Base-by-base conservation (phyloP, 2,113 vertebrate species). In the Silurus glanis region DNA sequence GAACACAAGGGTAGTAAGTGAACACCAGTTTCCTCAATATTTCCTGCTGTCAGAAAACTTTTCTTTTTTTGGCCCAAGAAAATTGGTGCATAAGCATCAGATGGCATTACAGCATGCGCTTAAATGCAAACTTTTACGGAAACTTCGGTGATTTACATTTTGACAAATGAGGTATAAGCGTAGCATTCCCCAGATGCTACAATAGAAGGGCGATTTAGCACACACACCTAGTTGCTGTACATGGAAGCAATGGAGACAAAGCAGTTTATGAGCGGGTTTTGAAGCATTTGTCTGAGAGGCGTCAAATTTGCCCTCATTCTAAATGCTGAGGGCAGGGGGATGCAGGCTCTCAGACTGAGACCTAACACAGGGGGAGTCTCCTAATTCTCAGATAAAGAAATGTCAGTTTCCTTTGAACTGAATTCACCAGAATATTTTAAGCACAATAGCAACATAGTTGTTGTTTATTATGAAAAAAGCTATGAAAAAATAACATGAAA, bases 121-220 rank as follows among this genome's bases (percentile, higher is more conserved):
- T 91, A 88, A 83, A 14, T 53, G 67, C 45, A 87, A 67, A 91
- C 89, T 91, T 37, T 92, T 85, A 88, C 80, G 49, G 75, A 86
- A 88, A 91, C 83, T 61, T 83, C 64, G 64, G 58, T 88, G 82
- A 89, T 91, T 88, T 88, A 91, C 85, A 84, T 58, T 74, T 53
- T 71, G 80, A 89, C 55, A 86, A 87, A 86, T 88, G 56, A 59
- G 74, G 66, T 49, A 72, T 87, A 87, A 90, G 78, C 86, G 67
- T 83, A 84, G 82, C 74, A 85, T 91, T 92, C 92, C 89, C 85
- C 25, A 89, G 45, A 80, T 83, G 90, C 92, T 89, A 90, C 88
- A 92, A 90, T 87, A 74, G 89, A 91, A 86, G 55, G 84, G 67
- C 56, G 80, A 75, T 66, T 86, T 84, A 61, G 78, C 66, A 83